phyloP scores from a whole-genome alignment of 2,888 invertebrate genomes.

The Cheilosia vulpina region DNA sequence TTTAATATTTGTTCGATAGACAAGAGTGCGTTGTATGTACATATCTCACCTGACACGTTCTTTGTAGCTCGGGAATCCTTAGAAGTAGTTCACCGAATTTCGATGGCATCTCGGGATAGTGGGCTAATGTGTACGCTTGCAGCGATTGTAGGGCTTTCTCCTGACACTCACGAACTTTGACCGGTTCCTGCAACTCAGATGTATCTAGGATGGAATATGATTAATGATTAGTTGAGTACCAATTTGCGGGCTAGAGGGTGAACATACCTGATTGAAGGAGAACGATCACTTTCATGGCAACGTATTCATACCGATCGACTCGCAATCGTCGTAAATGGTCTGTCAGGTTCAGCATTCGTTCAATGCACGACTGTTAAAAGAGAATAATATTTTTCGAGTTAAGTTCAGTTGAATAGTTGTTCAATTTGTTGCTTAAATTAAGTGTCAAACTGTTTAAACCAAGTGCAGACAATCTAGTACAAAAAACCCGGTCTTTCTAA shows the following conservation, averaged over 20 bases:
- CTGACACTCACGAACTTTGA: slow-evolving; percentile 96
- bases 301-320: slow-evolving; percentile 98
- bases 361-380: slow-evolving; percentile 89
- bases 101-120: slow-evolving; percentile 96
- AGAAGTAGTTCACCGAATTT: slow-evolving; percentile 97
- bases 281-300: slow-evolving; percentile 97
- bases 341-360: slow-evolving; percentile 97
- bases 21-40: background rate
- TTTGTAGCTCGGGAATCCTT: slow-evolving; percentile 96
- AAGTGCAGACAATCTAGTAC: no score
- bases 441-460: background rate
- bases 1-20: background rate
- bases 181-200: slow-evolving; percentile 95
- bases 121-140: slow-evolving; percentile 94
- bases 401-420: background rate
- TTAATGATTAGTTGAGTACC: background rate
- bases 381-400: background rate
- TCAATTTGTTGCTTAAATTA: background rate
- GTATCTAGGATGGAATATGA: slow-evolving; percentile 87
- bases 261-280: slow-evolving; percentile 93
- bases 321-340: slow-evolving; percentile 94
- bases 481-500: no score
- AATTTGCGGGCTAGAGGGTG: no score
- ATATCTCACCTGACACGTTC: slow-evolving; percentile 92
- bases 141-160: slow-evolving; percentile 96